Evolutionary conservation across 2,888 invertebrate species (phyloP).

Genomic region (Lycophotia porphyrea): DNA sequence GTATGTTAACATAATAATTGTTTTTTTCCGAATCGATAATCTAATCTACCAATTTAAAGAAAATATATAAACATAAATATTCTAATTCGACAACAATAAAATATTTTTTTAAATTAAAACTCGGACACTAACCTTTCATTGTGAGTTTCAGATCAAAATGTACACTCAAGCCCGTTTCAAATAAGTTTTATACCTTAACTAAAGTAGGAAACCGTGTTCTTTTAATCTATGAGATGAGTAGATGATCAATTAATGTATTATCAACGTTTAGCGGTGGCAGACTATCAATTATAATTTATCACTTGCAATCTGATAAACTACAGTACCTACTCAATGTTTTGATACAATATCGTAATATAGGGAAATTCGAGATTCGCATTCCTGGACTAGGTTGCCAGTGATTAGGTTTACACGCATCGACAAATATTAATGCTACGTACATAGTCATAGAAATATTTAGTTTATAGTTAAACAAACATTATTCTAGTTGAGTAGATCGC

Average conservation of each 20-base stretch:
- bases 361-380: constrained; percentile 36
- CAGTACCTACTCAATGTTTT: constrained; percentile 38
- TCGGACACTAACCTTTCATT: constrained; percentile 64
- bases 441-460: neutral
- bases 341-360: constrained; percentile 36
- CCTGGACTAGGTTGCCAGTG: neutral
- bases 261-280: constrained; percentile 55
- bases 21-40: neutral
- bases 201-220: constrained; percentile 63
- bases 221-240: constrained; percentile 64
- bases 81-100: neutral
- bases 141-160: constrained; percentile 53
- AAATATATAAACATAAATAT: constrained; percentile 2
- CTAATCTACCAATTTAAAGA: constrained; percentile 10
- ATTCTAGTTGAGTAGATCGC: neutral
- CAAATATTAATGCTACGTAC: neutral
- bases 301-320: constrained; percentile 50
- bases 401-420: neutral
- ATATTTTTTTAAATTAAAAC: constrained; percentile 1
- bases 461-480: neutral
- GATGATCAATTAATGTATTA: constrained; percentile 55
- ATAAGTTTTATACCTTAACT: constrained; percentile 61
- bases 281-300: constrained; percentile 60
- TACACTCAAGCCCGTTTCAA: constrained; percentile 21
- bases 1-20: neutral